Percentiles rank a stretch among this genome's conserved stretches.
These are phyloP conservation scores for Cyclura pinguis DNA, from an alignment of 2,797 vertebrate genomes.

Conservation along the genomic window DNA sequence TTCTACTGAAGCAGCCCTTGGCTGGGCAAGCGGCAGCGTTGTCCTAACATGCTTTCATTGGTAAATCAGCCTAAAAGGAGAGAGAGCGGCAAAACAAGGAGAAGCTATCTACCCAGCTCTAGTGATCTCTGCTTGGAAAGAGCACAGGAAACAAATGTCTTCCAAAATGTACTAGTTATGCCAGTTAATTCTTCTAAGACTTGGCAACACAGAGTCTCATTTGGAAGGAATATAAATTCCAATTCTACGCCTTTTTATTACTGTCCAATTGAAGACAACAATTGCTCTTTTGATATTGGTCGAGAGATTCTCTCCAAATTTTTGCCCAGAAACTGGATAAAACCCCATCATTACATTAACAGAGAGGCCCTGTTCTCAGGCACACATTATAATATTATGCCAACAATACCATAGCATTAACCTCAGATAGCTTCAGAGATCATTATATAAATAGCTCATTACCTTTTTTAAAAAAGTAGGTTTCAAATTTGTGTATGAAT, in stretches of 20 bases:
- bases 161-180: conserved; percentile 55
- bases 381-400: conserved; percentile 71
- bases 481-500: conserved; percentile 50
- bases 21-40: conserved; percentile 19
- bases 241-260: conserved; percentile 60
- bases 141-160: conserved; percentile 33
- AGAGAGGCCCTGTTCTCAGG: conserved; percentile 63
- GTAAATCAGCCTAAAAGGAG: conserved; percentile 43
- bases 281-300: conserved; percentile 73
- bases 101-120: not conserved
- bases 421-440: conserved; percentile 53
- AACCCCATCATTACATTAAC: conserved; percentile 69
- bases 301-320: conserved; percentile 66
- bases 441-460: conserved; percentile 28
- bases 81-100: conserved; percentile 26
- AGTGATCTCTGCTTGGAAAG: conserved; percentile 38
- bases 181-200: conserved; percentile 39
- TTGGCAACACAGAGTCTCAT: conserved; percentile 54
- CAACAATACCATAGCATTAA: conserved; percentile 61
- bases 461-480: conserved; percentile 45
- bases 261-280: conserved; percentile 61
- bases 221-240: conserved; percentile 65
- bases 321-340: conserved; percentile 61
- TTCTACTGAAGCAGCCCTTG: conserved; percentile 26
- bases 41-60: conserved; percentile 32